These are phyloP conservation scores for Sialis fuliginosa DNA, from an alignment of 2,888 invertebrate genomes.

Conservation along the genomic window DNA sequence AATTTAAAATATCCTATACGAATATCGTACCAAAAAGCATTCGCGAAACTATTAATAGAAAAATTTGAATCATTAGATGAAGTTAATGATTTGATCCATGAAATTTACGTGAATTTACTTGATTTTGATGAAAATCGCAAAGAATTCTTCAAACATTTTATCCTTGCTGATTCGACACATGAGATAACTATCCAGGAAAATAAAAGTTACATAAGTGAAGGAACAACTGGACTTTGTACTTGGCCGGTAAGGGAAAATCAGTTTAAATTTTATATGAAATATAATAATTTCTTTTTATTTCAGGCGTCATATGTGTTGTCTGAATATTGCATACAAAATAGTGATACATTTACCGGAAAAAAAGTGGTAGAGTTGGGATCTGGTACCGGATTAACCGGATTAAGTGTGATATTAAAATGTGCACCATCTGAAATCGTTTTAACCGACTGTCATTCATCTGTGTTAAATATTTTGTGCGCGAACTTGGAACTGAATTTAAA, in stretches of 20 bases:
- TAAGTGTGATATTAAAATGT: constrained; percentile 38
- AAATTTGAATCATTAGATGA: constrained; percentile 36
- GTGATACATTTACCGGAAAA: constrained; percentile 31
- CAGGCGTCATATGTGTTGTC: constrained; percentile 52
- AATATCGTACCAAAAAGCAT: constrained; percentile 39
- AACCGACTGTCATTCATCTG: constrained; percentile 51
- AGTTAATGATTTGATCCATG: constrained; percentile 47
- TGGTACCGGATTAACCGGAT: constrained; percentile 57
- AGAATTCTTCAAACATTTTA: constrained; percentile 46
- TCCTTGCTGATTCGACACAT: constrained; percentile 22
- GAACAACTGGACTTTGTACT: constrained; percentile 61
- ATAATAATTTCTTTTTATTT: constrained; percentile 13
- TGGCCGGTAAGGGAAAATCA: constrained; percentile 43
- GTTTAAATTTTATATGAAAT: background rate
- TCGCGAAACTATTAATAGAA: constrained; percentile 44
- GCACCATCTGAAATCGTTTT: constrained; percentile 34
- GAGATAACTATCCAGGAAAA: constrained; percentile 49
- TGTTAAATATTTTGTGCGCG: constrained; percentile 39
- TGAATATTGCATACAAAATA: constrained; percentile 48
- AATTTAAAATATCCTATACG: constrained; percentile 42
- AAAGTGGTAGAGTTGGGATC: constrained; percentile 56
- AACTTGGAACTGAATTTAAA: constrained; percentile 44
- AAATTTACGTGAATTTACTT: constrained; percentile 35
- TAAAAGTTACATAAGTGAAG: constrained; percentile 50
- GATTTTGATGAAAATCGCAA: constrained; percentile 19